phyloP scores from a whole-genome alignment of 2,113 vertebrate genomes.

The Micromys minutus region DNA sequence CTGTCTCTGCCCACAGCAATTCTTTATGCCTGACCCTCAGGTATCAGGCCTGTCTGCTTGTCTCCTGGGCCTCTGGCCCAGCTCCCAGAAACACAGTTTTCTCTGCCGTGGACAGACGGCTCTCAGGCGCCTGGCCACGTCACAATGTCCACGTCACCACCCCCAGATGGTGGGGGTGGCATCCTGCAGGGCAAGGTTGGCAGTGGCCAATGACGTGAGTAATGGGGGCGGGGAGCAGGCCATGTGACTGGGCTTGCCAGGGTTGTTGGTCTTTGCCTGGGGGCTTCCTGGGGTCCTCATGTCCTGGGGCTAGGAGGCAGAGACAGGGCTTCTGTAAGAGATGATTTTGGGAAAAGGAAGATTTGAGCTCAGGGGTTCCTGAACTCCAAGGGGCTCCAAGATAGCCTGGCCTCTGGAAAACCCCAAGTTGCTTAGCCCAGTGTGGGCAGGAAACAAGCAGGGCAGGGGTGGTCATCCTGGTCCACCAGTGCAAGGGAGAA shows the following conservation, averaged over 20 bases:
- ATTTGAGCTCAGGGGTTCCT: too few relatives aligned
- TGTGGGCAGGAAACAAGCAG: rapidly evolving
- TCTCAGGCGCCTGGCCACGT: conserved; percentile 73
- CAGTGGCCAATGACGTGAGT: conserved; percentile 62
- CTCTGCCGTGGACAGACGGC: conserved; percentile 72
- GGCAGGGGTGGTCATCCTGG: not conserved
- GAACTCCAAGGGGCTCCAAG: not conserved
- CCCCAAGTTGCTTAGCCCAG: not conserved
- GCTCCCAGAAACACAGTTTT: conserved; percentile 69
- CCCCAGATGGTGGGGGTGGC: conserved; percentile 78
- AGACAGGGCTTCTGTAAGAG: not conserved
- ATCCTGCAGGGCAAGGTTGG: conserved; percentile 74
- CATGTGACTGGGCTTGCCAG: not conserved
- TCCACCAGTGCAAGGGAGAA: not conserved
- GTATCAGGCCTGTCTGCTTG: conserved; percentile 12
- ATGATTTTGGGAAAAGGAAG: not conserved
- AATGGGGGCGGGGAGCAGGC: not conserved
- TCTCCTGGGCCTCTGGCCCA: conserved; percentile 67
- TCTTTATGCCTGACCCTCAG: not conserved
- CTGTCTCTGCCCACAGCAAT: not conserved
- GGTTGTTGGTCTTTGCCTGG: not conserved
- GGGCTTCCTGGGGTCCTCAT: not conserved
- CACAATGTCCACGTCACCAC: conserved; percentile 72
- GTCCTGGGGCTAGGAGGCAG: not conserved
- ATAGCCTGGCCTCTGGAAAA: too few relatives aligned